phyloP scores from a whole-genome alignment of 2,888 invertebrate genomes.

The Amphimallon solstitiale region DNA sequence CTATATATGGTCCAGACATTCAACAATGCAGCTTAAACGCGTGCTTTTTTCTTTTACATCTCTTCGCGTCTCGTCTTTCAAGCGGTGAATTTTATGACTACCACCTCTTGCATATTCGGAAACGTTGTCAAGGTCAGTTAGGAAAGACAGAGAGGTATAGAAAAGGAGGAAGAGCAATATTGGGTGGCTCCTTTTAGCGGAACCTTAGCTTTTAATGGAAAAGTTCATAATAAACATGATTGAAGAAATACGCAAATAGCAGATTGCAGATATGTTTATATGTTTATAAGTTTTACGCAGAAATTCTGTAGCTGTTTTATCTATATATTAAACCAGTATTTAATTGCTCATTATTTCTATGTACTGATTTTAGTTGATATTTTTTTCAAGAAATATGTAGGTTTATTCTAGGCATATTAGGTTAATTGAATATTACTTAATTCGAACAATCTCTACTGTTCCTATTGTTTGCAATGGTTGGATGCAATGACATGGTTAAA shows the following conservation, averaged over 20 bases:
- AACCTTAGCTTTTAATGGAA: not conserved
- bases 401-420: conserved; percentile 13
- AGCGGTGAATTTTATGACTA: conserved; percentile 51
- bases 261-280: not conserved
- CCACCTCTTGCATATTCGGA: conserved; percentile 45
- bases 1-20: conserved; percentile 63
- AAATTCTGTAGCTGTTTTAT: conserved; percentile 6
- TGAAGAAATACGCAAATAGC: not conserved
- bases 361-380: too few relatives aligned
- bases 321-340: too few relatives aligned
- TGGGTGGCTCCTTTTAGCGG: conserved; percentile 21
- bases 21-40: conserved; percentile 56
- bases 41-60: conserved; percentile 38
- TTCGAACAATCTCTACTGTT: too few relatives aligned
- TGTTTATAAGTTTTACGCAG: not conserved
- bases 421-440: too few relatives aligned
- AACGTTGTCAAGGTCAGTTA: conserved; percentile 55
- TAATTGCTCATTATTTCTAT: too few relatives aligned
- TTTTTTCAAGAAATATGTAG: not conserved
- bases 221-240: not conserved
- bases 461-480: too few relatives aligned
- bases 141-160: conserved; percentile 32
- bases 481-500: too few relatives aligned
- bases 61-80: conserved; percentile 31
- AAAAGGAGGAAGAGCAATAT: conserved; percentile 22